phyloP scores from a whole-genome alignment of 2,888 invertebrate species.

The Brachypterus glaber region DNA sequence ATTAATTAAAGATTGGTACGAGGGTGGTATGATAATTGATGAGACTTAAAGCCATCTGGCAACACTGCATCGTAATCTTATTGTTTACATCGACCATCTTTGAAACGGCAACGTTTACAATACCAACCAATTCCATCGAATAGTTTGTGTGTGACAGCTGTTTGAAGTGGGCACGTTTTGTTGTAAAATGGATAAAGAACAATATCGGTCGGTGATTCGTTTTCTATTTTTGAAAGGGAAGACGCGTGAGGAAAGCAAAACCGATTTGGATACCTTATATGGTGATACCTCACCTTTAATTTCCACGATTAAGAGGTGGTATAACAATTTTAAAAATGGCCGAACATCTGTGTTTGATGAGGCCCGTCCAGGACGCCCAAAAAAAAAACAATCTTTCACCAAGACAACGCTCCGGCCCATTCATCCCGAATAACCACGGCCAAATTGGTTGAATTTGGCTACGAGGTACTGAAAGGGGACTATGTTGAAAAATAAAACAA shows the following conservation, averaged over 20 bases:
- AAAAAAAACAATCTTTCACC: too few relatives aligned
- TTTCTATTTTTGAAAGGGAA: not conserved
- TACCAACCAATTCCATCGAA: not conserved
- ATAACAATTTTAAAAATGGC: constrained; percentile 10
- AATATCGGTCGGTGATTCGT: not conserved
- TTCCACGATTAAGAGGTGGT: constrained; percentile 17
- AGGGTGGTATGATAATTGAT: not conserved
- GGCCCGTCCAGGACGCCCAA: constrained; percentile 15
- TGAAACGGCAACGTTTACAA: not conserved
- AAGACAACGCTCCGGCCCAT: too few relatives aligned
- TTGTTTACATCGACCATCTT: not conserved
- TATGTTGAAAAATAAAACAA: too few relatives aligned
- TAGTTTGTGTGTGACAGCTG: not conserved
- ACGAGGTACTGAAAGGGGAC: too few relatives aligned
- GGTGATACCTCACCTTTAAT: constrained; percentile 11
- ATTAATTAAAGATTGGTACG: not conserved
- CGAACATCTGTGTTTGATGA: constrained; percentile 5
- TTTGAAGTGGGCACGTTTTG: not conserved
- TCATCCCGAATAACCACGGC: too few relatives aligned
- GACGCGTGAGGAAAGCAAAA: not conserved
- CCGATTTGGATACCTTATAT: not conserved
- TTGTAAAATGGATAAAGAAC: not conserved
- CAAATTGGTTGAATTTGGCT: too few relatives aligned
- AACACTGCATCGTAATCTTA: not conserved
- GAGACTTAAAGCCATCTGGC: not conserved